Base-by-base conservation (phyloP, 1,140 invertebrate species). In the Lordiphosa clarofinis region DNA sequence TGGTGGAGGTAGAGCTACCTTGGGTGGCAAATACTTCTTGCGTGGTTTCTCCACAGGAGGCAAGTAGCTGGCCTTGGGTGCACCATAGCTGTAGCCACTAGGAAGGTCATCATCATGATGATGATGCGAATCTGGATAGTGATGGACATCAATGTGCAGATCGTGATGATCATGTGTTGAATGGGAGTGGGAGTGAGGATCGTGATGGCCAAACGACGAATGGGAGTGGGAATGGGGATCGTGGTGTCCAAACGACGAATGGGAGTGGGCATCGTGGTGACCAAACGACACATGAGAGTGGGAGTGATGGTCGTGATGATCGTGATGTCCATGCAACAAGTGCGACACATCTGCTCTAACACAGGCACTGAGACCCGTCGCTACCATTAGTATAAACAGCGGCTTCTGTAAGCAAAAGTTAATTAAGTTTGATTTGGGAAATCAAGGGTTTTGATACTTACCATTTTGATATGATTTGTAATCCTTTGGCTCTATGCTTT, bases 281-380 rank as follows among this genome's bases (percentile, higher is more conserved):
- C 56, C 68, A 11, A 53, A 36, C 28, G 46, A 37, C 31, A 37
- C 9, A 12, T 48, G 46, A 0, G 31, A 6, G 42, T 44, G 21
- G 4, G 21, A 21, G 6, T 48, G 50, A 11, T 67, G 56, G 21
- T 74, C 46, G 2, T 66, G 71, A n/a, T 68, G 49, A 4, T 28
- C 46, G 10, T 57, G 37, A 4, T 4, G 6, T 15, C 46, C 38
- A 38, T 44, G 35, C 44, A 49, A 67, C 36, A 86, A 42, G 36
- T 86, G 79, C 7, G 79, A 86, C 2, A 86, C 74, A 38, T 87
- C 82, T 10, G 73, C 65, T 4, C 44, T 38, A 9, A 31, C 62
- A 15, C 42, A 44, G 36, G 42, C 19, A n/a, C 33, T 36, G 5
- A 74, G 21, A n/a, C 49, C 70, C 40, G 46, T 53, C 11, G 87